phyloP scores from a whole-genome alignment of 2,113 vertebrate genomes.

The Calyptomena viridis region DNA sequence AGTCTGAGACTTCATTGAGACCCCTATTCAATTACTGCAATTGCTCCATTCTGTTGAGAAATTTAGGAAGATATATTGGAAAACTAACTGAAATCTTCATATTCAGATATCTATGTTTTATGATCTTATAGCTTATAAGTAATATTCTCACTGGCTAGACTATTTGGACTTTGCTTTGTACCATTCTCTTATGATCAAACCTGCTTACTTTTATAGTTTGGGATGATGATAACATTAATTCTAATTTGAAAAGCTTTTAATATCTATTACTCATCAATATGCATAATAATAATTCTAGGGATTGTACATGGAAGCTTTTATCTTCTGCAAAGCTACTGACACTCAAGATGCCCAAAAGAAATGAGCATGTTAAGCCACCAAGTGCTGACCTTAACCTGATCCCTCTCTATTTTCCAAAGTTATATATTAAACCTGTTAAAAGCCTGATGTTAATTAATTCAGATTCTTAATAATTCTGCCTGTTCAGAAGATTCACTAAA shows the following conservation, averaged over 20 bases:
- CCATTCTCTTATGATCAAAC: not conserved
- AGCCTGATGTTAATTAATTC: conserved; percentile 7
- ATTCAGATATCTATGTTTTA: not conserved
- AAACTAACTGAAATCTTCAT: not conserved
- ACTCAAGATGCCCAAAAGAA: not conserved
- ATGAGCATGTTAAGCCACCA: not conserved
- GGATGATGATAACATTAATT: not conserved
- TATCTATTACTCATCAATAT: not conserved
- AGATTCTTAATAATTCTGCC: not conserved
- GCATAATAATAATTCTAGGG: not conserved
- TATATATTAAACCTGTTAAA: not conserved
- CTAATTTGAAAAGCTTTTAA: not conserved
- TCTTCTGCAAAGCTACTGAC: not conserved
- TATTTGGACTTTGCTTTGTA: not conserved
- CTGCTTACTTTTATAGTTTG: not conserved
- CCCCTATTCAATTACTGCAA: not conserved
- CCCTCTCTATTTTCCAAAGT: not conserved
- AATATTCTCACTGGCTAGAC: not conserved
- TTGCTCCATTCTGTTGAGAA: not conserved
- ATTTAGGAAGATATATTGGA: not conserved
- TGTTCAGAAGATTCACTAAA: not conserved
- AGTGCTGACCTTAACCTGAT: not conserved
- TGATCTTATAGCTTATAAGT: not conserved
- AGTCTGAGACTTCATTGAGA: not conserved
- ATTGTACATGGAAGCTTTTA: not conserved